These are phyloP conservation scores for Amblyornis subalaris DNA, from an alignment of 2,113 vertebrate genomes.

Conservation along the genomic window DNA sequence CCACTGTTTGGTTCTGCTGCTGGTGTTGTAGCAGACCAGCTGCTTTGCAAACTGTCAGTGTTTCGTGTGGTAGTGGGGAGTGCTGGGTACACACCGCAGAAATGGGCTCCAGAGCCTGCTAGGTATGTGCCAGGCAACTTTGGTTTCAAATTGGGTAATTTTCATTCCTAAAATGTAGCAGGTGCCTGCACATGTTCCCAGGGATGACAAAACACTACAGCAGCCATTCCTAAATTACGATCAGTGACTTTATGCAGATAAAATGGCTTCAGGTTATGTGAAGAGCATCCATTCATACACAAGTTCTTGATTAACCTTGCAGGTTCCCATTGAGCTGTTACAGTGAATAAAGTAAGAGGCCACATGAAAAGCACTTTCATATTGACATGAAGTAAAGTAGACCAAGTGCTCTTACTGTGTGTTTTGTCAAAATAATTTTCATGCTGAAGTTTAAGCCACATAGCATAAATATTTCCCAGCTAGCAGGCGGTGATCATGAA, in stretches of 20 bases:
- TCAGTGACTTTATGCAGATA: not conserved
- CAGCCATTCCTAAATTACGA: not conserved
- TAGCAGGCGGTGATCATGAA: slow-evolving; percentile 9
- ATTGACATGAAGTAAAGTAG: slow-evolving; percentile 52
- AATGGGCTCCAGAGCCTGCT: not conserved
- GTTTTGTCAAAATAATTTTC: slow-evolving; percentile 69
- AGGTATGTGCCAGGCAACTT: not conserved
- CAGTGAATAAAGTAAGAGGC: slow-evolving; percentile 55
- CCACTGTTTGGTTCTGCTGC: accelerated
- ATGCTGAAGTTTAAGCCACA: slow-evolving; percentile 39
- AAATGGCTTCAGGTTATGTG: slow-evolving; percentile 60
- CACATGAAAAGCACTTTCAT: slow-evolving; percentile 57
- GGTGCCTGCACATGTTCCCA: not conserved
- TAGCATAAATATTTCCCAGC: slow-evolving; percentile 19
- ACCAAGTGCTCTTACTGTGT: slow-evolving; percentile 33
- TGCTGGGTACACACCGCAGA: accelerated
- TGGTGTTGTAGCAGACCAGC: not conserved
- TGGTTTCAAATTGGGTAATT: not conserved
- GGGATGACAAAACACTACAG: slow-evolving; percentile 1
- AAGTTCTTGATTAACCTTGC: slow-evolving; percentile 63
- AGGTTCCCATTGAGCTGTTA: slow-evolving; percentile 47
- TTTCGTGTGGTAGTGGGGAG: not conserved
- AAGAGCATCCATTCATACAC: slow-evolving; percentile 46
- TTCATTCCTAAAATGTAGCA: not conserved
- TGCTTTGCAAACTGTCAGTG: not conserved